These are phyloP conservation scores for Chironomus striatipennis DNA, from an alignment of 1,140 invertebrate species.

Conservation along the genomic window DNA sequence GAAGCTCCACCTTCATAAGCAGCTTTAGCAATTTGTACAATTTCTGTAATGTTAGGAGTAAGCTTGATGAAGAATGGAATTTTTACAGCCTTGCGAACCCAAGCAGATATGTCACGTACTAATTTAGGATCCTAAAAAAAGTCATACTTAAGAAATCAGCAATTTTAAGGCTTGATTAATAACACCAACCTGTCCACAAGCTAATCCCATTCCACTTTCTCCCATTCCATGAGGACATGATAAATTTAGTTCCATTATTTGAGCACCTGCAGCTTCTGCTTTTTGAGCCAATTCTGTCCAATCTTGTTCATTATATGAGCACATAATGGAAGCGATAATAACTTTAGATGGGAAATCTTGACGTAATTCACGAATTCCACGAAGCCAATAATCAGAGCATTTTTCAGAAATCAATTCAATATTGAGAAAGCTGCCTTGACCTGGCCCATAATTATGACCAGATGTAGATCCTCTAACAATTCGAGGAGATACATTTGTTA, in stretches of 20 bases:
- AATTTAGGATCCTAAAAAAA: conserved; percentile 56
- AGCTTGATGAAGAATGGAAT: conserved; percentile 98
- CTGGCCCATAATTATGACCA: conserved; percentile 85
- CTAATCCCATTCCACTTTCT: conserved; percentile 93
- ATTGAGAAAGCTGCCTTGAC: conserved; percentile 91
- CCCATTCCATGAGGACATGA: conserved; percentile 99
- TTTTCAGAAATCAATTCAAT: conserved; percentile 99
- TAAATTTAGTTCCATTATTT: conserved; percentile 92
- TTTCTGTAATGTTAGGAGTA: conserved; percentile 96
- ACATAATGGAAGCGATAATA: conserved; percentile 96
- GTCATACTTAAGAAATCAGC: too few species aligned
- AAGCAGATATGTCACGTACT: conserved; percentile 81
- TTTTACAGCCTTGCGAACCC: conserved; percentile 76
- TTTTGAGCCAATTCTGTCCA: conserved; percentile 75
- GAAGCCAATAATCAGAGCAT: conserved; percentile 84
- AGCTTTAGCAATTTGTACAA: conserved; percentile 78
- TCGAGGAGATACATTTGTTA: conserved; percentile 94
- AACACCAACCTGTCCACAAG: conserved; percentile 88
- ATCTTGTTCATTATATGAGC: conserved; percentile 75
- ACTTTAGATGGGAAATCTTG: conserved; percentile 86
- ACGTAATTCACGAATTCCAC: conserved; percentile 83
- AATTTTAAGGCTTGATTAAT: too few species aligned
- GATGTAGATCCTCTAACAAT: conserved; percentile 91
- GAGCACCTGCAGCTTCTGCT: conserved; percentile 78
- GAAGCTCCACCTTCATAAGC: conserved; percentile 71